These are phyloP conservation scores for Micoletzkya japonica DNA, from an alignment of 2,888 invertebrate species.

Conservation along the genomic window DNA sequence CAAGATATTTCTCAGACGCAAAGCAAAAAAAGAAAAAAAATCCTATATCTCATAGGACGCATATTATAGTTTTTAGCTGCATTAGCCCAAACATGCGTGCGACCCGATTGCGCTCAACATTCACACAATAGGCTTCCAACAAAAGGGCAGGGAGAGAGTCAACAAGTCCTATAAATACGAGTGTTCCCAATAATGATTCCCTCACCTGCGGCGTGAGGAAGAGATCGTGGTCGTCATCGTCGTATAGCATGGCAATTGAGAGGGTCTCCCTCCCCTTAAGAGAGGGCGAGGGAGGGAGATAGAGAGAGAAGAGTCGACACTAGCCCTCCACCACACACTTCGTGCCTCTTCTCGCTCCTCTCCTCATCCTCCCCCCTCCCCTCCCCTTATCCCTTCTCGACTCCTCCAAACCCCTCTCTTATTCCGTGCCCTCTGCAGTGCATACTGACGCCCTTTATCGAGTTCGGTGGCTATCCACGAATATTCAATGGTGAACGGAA, in stretches of 20 bases:
- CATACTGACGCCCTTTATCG: background rate
- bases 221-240: slow-evolving; percentile 56
- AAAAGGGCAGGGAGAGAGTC: background rate
- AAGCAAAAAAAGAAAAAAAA: background rate
- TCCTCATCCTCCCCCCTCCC: slow-evolving; percentile 5
- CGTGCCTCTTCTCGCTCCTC: slow-evolving; percentile 2
- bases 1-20: background rate
- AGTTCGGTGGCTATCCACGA: no score
- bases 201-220: slow-evolving; percentile 53
- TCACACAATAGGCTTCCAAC: background rate
- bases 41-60: background rate
- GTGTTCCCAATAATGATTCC: background rate
- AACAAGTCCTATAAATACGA: background rate
- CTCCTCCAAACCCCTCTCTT: no score
- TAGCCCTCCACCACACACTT: no score
- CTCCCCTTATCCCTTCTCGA: background rate
- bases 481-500: no score
- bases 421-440: background rate
- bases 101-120: no score
- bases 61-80: no score
- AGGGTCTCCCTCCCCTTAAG: no score
- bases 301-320: no score
- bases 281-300: no score
- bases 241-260: slow-evolving; percentile 37
- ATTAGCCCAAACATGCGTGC: no score